phyloP scores from a whole-genome alignment of 1,140 invertebrate species.

The Pseudobourletiella spinata region DNA sequence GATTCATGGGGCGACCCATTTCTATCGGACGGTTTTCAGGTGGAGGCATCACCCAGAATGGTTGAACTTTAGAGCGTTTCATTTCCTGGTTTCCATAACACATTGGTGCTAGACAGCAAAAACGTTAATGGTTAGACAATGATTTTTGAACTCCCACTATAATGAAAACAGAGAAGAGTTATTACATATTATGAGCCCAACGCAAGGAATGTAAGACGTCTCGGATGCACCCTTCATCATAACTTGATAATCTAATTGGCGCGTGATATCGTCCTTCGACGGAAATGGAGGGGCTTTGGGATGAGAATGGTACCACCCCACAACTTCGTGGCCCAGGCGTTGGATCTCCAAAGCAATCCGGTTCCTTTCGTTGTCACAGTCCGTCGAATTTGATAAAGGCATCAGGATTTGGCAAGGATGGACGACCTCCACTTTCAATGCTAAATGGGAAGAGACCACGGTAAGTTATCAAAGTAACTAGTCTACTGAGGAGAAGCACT shows the following conservation, averaged over 20 bases:
- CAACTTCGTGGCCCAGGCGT: conserved; percentile 64
- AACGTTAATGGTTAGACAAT: neutral
- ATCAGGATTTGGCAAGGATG: conserved; percentile 69
- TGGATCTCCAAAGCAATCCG: conserved; percentile 60
- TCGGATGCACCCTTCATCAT: conserved; percentile 83
- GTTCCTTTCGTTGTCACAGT: conserved; percentile 67
- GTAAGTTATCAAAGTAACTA: neutral
- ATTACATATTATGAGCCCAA: conserved; percentile 84
- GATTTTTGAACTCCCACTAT: neutral
- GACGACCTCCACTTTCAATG: conserved; percentile 28
- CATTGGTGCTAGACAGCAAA: conserved; percentile 13
- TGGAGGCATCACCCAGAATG: conserved; percentile 90
- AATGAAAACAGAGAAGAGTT: conserved; percentile 10
- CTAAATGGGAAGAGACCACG: conserved; percentile 3
- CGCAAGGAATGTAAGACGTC: conserved; percentile 80
- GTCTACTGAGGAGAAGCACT: neutral
- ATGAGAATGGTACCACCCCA: conserved; percentile 97
- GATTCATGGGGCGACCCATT: conserved; percentile 33
- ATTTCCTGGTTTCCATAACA: conserved; percentile 59
- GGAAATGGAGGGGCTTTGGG: conserved; percentile 47
- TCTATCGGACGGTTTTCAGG: conserved; percentile 81
- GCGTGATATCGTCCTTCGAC: conserved; percentile 62
- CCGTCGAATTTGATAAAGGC: conserved; percentile 59
- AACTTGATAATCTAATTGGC: conserved; percentile 89
- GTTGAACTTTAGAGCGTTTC: conserved; percentile 69